Conservation (phyloP, 2,888 invertebrate genomes). For the Andrena camellia region DNA sequence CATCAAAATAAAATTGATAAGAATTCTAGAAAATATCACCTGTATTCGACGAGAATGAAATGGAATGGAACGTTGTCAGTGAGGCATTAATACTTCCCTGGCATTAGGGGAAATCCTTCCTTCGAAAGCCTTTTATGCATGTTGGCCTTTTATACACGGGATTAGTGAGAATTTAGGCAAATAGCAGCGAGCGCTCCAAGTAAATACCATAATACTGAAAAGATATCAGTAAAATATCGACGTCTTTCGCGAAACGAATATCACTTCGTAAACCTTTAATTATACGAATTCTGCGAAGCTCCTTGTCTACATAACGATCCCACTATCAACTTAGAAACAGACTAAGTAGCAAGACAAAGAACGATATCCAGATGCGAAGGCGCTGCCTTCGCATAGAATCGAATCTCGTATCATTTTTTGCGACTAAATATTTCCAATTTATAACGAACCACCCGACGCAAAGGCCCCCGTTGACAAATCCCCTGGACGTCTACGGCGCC, state of each 20-base stretch:
- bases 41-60: not conserved
- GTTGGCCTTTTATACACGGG: not conserved
- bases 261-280: not conserved
- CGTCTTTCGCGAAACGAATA: not conserved
- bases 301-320: not conserved
- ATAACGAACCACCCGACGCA: not conserved
- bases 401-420: not conserved
- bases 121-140: not conserved
- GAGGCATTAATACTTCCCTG: not conserved
- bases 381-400: not conserved
- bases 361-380: not conserved
- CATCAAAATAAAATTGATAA: not conserved
- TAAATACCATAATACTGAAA: not conserved
- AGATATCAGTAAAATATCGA: not conserved
- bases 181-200: not conserved
- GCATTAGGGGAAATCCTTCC: not conserved
- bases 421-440: not conserved
- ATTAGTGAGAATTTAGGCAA: not conserved
- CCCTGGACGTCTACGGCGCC: not conserved
- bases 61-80: not conserved
- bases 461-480: not conserved
- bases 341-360: not conserved
- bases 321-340: not conserved
- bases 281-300: not conserved
- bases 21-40: not conserved